These are phyloP conservation scores for Drosophila multiciliata DNA, from an alignment of 2,888 invertebrate species.

Conservation along the genomic window DNA sequence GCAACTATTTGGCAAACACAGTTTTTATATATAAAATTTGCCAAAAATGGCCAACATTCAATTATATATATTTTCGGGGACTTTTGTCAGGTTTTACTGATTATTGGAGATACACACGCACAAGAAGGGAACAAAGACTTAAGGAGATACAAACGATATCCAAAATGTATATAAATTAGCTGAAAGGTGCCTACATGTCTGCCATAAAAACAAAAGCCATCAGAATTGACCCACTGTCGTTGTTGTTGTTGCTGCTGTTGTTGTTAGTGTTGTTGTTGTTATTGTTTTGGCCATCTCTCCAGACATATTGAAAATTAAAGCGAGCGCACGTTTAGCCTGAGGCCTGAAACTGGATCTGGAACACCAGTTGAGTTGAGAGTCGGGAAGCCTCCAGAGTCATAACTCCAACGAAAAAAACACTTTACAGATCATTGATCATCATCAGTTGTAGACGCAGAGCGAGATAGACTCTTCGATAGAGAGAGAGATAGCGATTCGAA, in stretches of 20 bases:
- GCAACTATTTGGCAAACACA: conserved; percentile 20
- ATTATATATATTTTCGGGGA: conserved; percentile 31
- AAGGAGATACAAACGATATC: conserved; percentile 43
- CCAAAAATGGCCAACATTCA: conserved; percentile 31
- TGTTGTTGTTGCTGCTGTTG: conserved; percentile 30
- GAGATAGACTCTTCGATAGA: conserved; percentile 10
- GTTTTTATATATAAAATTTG: conserved; percentile 5
- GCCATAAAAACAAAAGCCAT: conserved; percentile 79
- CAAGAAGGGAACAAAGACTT: background rate
- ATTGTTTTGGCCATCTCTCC: conserved; percentile 26
- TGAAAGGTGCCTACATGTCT: conserved; percentile 80
- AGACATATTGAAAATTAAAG: conserved; percentile 79
- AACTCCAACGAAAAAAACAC: conserved; percentile 73
- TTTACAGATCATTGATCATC: conserved; percentile 83
- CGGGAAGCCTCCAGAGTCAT: conserved; percentile 52
- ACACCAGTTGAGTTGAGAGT: conserved; percentile 9
- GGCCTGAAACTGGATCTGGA: conserved; percentile 23
- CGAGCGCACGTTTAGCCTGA: conserved; percentile 74
- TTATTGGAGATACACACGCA: conserved; percentile 18
- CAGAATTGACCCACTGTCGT: conserved; percentile 71
- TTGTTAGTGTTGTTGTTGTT: conserved; percentile 36
- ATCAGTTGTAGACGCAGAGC: conserved; percentile 57
- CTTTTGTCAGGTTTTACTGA: conserved; percentile 25
- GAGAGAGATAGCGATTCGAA: conserved; percentile 10
- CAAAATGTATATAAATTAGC: conserved; percentile 63